Evolutionary conservation across 23 tunicate genomes (phyloP).

Genomic region (Diplosoma virens): DNA sequence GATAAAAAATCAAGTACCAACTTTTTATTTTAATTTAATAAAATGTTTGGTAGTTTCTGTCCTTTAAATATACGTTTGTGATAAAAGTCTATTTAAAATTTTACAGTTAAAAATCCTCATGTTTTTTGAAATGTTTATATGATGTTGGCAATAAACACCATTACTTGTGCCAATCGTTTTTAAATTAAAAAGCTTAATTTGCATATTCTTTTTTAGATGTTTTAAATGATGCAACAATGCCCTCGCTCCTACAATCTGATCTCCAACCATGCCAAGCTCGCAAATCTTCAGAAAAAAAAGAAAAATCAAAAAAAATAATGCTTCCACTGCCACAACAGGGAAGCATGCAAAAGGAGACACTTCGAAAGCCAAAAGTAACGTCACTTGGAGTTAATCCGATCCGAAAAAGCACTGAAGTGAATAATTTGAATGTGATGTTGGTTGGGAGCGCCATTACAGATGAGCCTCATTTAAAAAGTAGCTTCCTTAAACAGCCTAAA

Average conservation of each 20-base stretch:
- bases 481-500: not conserved
- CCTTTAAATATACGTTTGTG: too few species aligned
- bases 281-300: slow-evolving; percentile 64
- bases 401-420: slow-evolving; percentile 54
- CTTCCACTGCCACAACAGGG: slow-evolving; percentile 47
- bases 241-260: not conserved
- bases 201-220: too few species aligned
- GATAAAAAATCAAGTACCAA: too few species aligned
- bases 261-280: slow-evolving; percentile 63
- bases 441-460: slow-evolving; percentile 43
- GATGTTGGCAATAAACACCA: too few species aligned
- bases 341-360: not conserved
- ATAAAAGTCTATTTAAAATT: too few species aligned
- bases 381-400: slow-evolving; percentile 50
- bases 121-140: too few species aligned
- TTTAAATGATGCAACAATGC: too few species aligned
- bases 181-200: too few species aligned
- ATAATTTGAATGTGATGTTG: slow-evolving; percentile 71
- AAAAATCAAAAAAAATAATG: not conserved
- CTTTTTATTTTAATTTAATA: too few species aligned
- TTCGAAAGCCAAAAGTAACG: slow-evolving; percentile 37
- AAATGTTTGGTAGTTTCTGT: too few species aligned
- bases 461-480: not conserved
- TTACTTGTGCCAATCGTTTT: too few species aligned
- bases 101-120: too few species aligned